These are phyloP conservation scores for Lasioglossum vierecki DNA, from an alignment of 2,888 invertebrate genomes.

Conservation along the genomic window DNA sequence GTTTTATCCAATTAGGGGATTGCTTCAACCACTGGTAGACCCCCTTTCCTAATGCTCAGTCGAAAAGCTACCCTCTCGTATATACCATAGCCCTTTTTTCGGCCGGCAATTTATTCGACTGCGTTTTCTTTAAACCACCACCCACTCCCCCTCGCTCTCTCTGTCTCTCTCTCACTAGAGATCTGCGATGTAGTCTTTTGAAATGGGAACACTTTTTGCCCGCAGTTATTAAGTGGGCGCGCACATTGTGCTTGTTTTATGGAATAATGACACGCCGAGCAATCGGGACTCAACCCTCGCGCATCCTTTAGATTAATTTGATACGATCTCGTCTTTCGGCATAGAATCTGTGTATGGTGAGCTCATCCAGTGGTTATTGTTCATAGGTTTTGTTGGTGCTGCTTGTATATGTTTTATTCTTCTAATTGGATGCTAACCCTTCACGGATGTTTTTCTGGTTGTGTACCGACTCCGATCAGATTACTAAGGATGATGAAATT, in stretches of 20 bases:
- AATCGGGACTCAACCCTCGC: neutral
- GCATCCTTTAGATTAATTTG: neutral
- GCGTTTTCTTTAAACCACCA: slow-evolving; percentile 26
- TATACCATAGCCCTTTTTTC: slow-evolving; percentile 27
- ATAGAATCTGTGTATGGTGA: neutral
- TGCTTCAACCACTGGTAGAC: slow-evolving; percentile 58
- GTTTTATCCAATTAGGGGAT: slow-evolving; percentile 77
- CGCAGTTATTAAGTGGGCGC: slow-evolving; percentile 16
- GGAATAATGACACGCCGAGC: neutral
- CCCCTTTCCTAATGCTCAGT: slow-evolving; percentile 36
- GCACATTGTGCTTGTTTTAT: neutral
- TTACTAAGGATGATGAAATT: neutral
- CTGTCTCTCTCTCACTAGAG: neutral
- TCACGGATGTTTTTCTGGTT: neutral
- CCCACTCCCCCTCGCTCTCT: neutral
- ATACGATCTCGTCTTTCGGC: neutral
- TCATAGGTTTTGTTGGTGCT: neutral
- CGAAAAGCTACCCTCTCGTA: slow-evolving; percentile 43
- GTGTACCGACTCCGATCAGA: neutral
- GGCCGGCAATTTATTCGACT: slow-evolving; percentile 38
- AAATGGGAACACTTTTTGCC: slow-evolving; percentile 17
- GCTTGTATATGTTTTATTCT: neutral
- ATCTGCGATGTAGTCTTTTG: slow-evolving; percentile 4
- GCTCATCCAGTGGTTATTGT: neutral
- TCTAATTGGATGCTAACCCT: neutral